These are phyloP conservation scores for Stegophylla sp. DNA, from an alignment of 2,888 invertebrate genomes.

Conservation along the genomic window DNA sequence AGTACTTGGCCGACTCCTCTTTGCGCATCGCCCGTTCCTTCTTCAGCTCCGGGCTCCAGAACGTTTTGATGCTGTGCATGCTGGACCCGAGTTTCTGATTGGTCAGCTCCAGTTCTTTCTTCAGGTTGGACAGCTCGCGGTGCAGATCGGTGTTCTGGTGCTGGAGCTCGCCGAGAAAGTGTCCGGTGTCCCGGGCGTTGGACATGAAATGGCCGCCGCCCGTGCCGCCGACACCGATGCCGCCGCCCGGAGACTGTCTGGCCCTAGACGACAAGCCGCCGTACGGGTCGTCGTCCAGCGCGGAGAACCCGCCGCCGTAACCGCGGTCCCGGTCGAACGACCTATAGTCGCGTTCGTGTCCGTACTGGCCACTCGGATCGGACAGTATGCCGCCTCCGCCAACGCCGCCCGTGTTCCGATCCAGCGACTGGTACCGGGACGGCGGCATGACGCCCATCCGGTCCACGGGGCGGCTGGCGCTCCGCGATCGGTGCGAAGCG, in stretches of 20 bases:
- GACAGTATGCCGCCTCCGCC: constrained; percentile 71
- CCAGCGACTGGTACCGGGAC: constrained; percentile 75
- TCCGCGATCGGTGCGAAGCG: constrained; percentile 79
- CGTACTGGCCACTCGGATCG: constrained; percentile 61
- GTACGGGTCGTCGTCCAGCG: constrained; percentile 73
- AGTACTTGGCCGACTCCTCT: constrained; percentile 97
- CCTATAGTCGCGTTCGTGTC: constrained; percentile 75
- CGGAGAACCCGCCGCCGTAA: constrained; percentile 68
- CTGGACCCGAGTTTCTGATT: constrained; percentile 97
- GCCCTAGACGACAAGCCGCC: constrained; percentile 67
- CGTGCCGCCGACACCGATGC: constrained; percentile 66
- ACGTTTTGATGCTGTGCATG: constrained; percentile 99
- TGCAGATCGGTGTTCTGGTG: constrained; percentile 94
- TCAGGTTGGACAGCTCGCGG: constrained; percentile 86
- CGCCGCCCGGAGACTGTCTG: constrained; percentile 73
- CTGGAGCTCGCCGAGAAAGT: constrained; percentile 85
- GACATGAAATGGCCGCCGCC: constrained; percentile 64
- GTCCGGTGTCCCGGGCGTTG: constrained; percentile 62
- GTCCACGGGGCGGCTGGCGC: constrained; percentile 71
- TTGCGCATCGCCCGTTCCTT: constrained; percentile 95
- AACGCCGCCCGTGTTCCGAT: constrained; percentile 68
- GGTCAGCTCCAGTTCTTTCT: constrained; percentile 92
- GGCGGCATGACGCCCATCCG: constrained; percentile 69
- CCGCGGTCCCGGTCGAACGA: constrained; percentile 75
- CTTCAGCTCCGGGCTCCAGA: constrained; percentile 99